Evolutionary conservation across 1,140 invertebrate genomes (phyloP), one percentile per base, ranked within the genome.

Genomic region (Chionoecetes opilio): DNA sequence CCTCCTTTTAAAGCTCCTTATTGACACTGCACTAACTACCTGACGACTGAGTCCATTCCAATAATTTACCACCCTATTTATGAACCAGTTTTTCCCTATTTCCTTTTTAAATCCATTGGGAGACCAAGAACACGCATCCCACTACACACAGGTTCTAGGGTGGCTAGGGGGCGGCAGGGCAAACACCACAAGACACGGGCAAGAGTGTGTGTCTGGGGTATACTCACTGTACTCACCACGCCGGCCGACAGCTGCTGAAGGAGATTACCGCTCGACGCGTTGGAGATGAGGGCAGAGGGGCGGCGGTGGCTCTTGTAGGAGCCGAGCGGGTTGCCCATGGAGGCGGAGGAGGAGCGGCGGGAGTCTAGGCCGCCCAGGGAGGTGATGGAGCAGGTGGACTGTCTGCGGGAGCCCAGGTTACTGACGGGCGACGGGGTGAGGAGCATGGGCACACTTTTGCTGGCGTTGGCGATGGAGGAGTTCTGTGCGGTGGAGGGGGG

Each of bases 221-320:
- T 97, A 97, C 97, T 98, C 98, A 97, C 98, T 97, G 97, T 97
- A 97, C 98, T 98, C 98, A 98, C 98, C 98, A 98, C 98, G 97
- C 98, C 98, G 97, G 98, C 98, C 97, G 98, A 98, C 97, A 99
- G 97, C 97, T 98, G 98, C 96, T 98, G 98, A 93, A 99, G 97
- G 41, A 99, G 97, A 75, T 98, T 96, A 92, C 95, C 94, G 82
- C 95, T 96, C 8, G 96, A 95, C 85, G 93, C 89, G 88, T 96
- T 95, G 21, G 95, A 96, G 82, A 95, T 95, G 82, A 96, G 95
- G 31, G 96, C 94, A 17, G 96, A 96, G 6, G 96, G 96, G 14
- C 98, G 75, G 90, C 96, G 91, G 98, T 98, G 96, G 98, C 93
- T n/a, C 98, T 96, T 98, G 98, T 90, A 98, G 5, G 87, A 87